Evolutionary conservation across 2,797 vertebrate genomes (phyloP).

Genomic region (Anabacerthia variegaticeps): DNA sequence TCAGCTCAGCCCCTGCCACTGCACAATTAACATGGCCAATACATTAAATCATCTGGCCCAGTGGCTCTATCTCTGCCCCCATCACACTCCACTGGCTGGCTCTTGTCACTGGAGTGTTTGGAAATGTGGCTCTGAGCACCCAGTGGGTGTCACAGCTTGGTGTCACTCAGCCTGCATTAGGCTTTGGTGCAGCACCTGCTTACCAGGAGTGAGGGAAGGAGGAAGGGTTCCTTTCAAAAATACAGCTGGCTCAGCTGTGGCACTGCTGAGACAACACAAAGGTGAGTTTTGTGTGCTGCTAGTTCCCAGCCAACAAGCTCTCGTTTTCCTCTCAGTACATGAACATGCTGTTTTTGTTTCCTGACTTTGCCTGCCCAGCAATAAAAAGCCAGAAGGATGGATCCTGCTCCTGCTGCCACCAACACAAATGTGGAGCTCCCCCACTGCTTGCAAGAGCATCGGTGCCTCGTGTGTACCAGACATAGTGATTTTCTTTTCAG

Average conservation of each 20-base stretch:
- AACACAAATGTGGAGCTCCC: background rate
- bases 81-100: background rate
- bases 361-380: background rate
- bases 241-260: background rate
- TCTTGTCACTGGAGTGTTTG: background rate
- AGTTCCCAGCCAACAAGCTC: background rate
- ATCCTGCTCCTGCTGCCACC: background rate
- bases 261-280: background rate
- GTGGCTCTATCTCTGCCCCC: background rate
- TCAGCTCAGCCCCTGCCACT: background rate
- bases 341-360: background rate
- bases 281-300: background rate
- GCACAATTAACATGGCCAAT: fast-evolving
- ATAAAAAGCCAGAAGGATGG: background rate
- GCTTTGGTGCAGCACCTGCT: fast-evolving
- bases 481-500: background rate
- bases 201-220: background rate
- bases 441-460: background rate
- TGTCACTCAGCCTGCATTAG: background rate
- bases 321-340: background rate
- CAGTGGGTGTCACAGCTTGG: background rate
- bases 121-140: background rate
- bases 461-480: background rate
- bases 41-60: background rate
- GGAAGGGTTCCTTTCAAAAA: background rate